Percentiles rank a stretch among this genome's conserved stretches.
phyloP scores from a whole-genome alignment of 1,140 invertebrate species.

The Apocrypta bakeri region DNA sequence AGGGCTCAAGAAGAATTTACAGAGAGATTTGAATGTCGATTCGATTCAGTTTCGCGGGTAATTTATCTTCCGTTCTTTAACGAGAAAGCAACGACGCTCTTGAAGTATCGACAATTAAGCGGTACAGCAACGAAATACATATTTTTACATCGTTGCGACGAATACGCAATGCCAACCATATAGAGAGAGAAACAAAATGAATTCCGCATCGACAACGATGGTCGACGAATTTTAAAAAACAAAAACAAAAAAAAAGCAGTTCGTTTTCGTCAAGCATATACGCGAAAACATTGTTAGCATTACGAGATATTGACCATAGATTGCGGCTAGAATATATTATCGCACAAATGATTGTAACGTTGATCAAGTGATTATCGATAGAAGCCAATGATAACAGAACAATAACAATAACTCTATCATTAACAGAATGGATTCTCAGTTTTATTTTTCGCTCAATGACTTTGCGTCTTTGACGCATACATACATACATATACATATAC shows the following conservation, averaged over 20 bases:
- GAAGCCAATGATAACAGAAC: not conserved
- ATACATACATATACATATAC: no score
- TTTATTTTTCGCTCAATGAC: not conserved
- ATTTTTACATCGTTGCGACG: constrained; percentile 5
- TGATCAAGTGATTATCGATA: no score
- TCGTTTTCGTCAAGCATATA: not conserved
- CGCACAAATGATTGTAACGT: no score
- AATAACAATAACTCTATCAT: not conserved
- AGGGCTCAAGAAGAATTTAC: not conserved
- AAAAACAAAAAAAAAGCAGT: not conserved
- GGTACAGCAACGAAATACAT: constrained; percentile 34
- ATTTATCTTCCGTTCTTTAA: no score
- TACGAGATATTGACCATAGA: constrained; percentile 32
- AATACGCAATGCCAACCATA: not conserved
- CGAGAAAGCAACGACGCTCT: constrained; percentile 22
- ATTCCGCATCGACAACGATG: not conserved
- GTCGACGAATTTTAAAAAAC: not conserved
- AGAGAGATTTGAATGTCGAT: constrained; percentile 24
- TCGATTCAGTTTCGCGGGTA: no score
- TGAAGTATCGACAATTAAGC: constrained; percentile 2
- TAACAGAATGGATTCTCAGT: not conserved
- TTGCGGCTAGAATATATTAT: not conserved
- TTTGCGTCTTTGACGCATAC: not conserved
- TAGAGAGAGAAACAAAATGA: not conserved
- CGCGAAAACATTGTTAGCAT: not conserved